A percentile compares a stretch with the other conserved stretches of the same genome.
These are phyloP conservation scores for Sphaerophoria rueppellii DNA, from an alignment of 2,888 invertebrate species.

Conservation along the genomic window DNA sequence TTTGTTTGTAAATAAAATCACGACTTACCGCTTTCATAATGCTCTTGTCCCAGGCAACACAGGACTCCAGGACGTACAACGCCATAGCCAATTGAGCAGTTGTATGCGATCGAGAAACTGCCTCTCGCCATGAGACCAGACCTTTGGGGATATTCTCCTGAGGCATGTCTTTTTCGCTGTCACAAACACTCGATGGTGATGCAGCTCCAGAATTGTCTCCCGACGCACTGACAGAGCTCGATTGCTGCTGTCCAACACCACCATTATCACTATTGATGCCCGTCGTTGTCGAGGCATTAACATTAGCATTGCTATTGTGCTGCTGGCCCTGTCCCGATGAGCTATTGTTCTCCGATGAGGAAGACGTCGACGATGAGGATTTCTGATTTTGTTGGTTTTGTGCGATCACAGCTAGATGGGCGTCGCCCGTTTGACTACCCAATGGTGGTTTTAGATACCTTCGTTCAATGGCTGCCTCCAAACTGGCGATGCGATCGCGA, in stretches of 20 bases:
- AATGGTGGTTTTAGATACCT: constrained; percentile 96
- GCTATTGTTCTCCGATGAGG: constrained; percentile 81
- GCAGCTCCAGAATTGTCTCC: constrained; percentile 68
- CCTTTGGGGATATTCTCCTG: constrained; percentile 84
- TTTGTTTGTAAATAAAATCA: constrained; percentile 74
- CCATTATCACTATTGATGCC: constrained; percentile 79
- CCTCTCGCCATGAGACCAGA: constrained; percentile 93
- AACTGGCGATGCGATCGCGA: constrained; percentile 88
- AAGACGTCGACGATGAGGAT: constrained; percentile 75
- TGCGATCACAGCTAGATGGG: constrained; percentile 85
- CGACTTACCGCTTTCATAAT: constrained; percentile 98
- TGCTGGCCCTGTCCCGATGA: constrained; percentile 80
- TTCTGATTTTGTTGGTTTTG: constrained; percentile 81
- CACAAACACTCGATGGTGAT: constrained; percentile 81
- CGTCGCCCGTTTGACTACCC: constrained; percentile 85
- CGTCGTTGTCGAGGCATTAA: constrained; percentile 76
- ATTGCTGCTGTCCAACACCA: constrained; percentile 53
- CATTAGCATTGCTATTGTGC: constrained; percentile 77
- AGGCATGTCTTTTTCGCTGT: constrained; percentile 81
- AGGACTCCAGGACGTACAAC: constrained; percentile 93
- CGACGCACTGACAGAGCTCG: constrained; percentile 49
- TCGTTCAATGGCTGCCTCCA: constrained; percentile 96
- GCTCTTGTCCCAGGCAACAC: constrained; percentile 99
- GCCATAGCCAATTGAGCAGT: constrained; percentile 96
- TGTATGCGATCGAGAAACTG: constrained; percentile 91